Evolutionary conservation across 1,140 invertebrate genomes (phyloP).

Genomic region (Magallana angulata): DNA sequence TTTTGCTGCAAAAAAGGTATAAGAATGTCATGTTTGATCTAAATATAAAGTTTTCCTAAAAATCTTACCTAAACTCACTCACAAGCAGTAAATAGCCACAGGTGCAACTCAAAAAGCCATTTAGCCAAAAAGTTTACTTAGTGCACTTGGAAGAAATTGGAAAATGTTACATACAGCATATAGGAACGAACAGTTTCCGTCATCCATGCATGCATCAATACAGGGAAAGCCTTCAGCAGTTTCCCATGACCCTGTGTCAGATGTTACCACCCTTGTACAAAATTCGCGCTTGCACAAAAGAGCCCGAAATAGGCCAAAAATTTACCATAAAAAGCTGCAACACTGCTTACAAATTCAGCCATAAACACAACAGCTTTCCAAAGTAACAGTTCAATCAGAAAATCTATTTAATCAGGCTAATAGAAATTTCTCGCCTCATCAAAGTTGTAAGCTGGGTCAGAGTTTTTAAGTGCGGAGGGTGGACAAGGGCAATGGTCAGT

Average conservation of each 20-base stretch:
- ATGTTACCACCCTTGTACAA: conserved; percentile 8
- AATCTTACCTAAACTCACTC: no score
- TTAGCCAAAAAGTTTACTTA: background rate
- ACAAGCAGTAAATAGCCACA: background rate
- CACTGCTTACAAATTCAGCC: background rate
- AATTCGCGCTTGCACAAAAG: conserved; percentile 23
- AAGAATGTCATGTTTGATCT: no score
- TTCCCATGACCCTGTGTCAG: conserved; percentile 34
- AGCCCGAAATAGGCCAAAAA: background rate
- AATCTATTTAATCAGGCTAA: conserved; percentile 37
- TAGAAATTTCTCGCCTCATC: conserved; percentile 35
- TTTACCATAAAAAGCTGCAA: conserved; percentile 31
- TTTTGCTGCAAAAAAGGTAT: no score
- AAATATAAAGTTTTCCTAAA: no score
- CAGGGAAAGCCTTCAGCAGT: conserved; percentile 2
- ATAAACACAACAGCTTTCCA: conserved; percentile 25
- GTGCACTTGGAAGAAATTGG: background rate
- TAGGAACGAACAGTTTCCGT: background rate
- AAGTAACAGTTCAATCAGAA: conserved; percentile 34
- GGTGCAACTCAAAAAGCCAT: background rate
- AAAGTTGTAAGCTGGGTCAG: conserved; percentile 2
- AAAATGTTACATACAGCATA: background rate
- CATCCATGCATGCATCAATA: background rate
- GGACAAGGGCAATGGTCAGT: conserved; percentile 6
- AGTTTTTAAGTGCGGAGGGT: conserved; percentile 16